phyloP scores from a whole-genome alignment of 2,888 invertebrate genomes.

The Caenorhabditis macrosperma region DNA sequence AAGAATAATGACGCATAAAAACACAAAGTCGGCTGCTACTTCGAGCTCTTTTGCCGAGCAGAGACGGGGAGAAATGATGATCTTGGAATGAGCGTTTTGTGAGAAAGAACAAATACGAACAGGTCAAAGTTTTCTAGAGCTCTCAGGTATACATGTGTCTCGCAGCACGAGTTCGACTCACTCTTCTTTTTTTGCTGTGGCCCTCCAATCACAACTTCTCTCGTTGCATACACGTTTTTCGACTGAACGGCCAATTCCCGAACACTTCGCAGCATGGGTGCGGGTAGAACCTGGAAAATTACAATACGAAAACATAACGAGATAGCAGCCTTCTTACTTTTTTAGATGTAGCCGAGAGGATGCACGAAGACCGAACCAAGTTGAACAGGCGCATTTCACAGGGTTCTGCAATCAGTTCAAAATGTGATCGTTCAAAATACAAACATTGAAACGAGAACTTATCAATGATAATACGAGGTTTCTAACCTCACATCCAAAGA shows the following conservation, averaged over 20 bases:
- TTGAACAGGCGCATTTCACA: slow-evolving; percentile 33
- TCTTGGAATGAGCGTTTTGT: not conserved
- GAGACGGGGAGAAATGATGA: not conserved
- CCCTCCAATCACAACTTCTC: slow-evolving; percentile 45
- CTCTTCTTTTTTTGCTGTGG: slow-evolving; percentile 35
- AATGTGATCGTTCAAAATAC: not conserved
- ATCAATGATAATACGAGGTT: not conserved
- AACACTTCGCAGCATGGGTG: slow-evolving; percentile 17
- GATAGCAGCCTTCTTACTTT: no score
- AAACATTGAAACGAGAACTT: not conserved
- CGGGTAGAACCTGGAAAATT: not conserved
- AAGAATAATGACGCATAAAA: not conserved
- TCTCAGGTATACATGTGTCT: not conserved
- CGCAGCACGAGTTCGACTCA: slow-evolving; percentile 19
- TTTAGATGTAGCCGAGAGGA: slow-evolving; percentile 22
- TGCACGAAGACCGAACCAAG: slow-evolving; percentile 15
- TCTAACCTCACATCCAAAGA: no score
- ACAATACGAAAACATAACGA: not conserved
- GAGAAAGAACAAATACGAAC: slow-evolving; percentile 5
- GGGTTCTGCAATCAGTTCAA: not conserved
- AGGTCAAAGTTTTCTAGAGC: not conserved
- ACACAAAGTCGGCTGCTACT: not conserved
- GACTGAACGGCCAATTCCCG: slow-evolving; percentile 26
- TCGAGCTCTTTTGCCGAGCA: not conserved
- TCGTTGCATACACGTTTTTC: slow-evolving; percentile 51